Conservation (phyloP, 2,113 vertebrate species). For the Aplodontia rufa region DNA sequence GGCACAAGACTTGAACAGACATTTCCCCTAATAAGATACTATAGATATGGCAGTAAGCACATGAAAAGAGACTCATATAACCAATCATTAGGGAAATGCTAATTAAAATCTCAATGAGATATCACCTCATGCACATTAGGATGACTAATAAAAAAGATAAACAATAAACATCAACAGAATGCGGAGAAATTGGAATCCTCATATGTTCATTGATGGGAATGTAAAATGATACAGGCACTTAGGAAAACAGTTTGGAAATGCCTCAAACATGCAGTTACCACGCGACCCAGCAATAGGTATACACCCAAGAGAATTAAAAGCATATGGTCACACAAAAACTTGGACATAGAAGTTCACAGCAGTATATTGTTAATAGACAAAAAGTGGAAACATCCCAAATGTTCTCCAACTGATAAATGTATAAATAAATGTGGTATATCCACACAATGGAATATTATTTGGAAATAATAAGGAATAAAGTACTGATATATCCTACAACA, state of each 20-base stretch:
- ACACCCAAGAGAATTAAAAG: background rate
- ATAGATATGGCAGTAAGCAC: background rate
- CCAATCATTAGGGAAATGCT: background rate
- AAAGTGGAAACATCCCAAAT: background rate
- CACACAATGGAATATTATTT: background rate
- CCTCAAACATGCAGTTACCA: background rate
- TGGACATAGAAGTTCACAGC: background rate
- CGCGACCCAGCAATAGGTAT: background rate
- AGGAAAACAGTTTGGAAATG: background rate
- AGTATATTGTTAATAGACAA: constrained; percentile 2
- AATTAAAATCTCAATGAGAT: constrained; percentile 6
- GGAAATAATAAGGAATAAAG: background rate
- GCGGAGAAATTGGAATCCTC: background rate
- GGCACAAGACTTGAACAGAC: background rate
- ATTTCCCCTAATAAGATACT: background rate
- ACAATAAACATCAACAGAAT: background rate
- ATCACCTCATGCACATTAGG: background rate
- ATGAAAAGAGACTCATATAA: background rate
- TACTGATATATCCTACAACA: background rate
- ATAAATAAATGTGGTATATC: background rate
- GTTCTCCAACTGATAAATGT: background rate
- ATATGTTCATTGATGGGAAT: background rate
- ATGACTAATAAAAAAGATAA: constrained; percentile 1
- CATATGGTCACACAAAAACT: background rate
- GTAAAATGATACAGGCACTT: background rate